A percentile compares a stretch with the other conserved stretches of the same genome.
These are phyloP conservation scores for Athalia rosae DNA, from an alignment of 2,888 invertebrate species.

Conservation along the genomic window DNA sequence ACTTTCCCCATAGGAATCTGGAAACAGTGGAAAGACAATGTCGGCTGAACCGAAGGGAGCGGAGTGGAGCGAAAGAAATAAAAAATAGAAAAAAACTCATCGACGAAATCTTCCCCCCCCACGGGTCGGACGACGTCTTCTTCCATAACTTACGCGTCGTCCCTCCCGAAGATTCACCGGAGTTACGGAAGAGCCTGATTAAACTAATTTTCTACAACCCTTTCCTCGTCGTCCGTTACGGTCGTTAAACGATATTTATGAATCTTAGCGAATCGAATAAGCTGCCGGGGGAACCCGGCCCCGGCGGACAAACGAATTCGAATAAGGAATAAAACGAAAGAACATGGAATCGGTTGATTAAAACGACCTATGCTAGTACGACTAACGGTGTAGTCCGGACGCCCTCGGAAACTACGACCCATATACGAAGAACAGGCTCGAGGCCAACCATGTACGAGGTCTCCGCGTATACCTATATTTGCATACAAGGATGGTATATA, in stretches of 20 bases:
- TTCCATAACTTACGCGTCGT: no score
- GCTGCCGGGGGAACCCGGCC: no score
- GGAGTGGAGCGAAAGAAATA: no score
- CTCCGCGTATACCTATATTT: no score
- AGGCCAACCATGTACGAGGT: not conserved
- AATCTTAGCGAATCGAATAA: conserved; percentile 14
- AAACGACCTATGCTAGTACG: conserved; percentile 9
- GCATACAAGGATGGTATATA: not conserved
- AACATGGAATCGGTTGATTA: conserved; percentile 31
- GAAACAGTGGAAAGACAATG: no score
- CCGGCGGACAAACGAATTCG: conserved; percentile 1
- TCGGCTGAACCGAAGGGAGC: no score
- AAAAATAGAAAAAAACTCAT: no score
- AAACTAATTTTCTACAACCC: not conserved
- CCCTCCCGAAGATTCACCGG: not conserved
- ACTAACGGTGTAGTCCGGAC: not conserved
- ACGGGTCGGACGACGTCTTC: no score
- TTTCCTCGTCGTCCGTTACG: not conserved
- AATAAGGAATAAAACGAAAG: conserved; percentile 16
- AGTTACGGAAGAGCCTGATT: not conserved
- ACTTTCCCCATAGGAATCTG: no score
- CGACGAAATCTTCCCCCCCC: no score
- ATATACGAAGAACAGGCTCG: not conserved
- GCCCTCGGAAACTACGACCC: not conserved
- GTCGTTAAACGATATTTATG: conserved; percentile 33